Evolutionary conservation across 2,113 vertebrate genomes (phyloP).

Genomic region (Epinephelus lanceolatus): DNA sequence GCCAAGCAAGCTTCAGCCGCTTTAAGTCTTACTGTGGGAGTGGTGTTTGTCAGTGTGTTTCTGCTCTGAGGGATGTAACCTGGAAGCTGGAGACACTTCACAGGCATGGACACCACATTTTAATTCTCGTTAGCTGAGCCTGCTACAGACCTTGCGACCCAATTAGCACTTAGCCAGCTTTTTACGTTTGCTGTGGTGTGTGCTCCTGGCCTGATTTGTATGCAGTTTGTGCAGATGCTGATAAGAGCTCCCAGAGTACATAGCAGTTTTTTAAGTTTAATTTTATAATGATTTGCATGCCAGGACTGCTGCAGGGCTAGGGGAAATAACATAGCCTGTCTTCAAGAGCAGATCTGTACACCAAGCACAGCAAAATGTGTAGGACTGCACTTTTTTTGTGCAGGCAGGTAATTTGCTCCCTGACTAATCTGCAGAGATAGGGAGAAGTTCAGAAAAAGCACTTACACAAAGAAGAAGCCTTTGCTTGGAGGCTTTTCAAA

Average conservation of each 20-base stretch:
- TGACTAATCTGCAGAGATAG: constrained; percentile 83
- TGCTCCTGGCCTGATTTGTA: constrained; percentile 82
- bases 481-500: constrained; percentile 69
- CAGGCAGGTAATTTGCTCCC: constrained; percentile 81
- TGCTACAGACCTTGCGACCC: constrained; percentile 75
- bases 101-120: constrained; percentile 65
- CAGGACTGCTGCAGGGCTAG: constrained; percentile 68
- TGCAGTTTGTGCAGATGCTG: constrained; percentile 81
- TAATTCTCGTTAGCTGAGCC: constrained; percentile 75
- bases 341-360: constrained; percentile 82
- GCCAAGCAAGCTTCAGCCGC: not conserved
- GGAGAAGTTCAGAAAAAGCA: constrained; percentile 80
- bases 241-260: constrained; percentile 80
- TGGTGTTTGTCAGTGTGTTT: constrained; percentile 22
- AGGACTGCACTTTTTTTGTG: constrained; percentile 77
- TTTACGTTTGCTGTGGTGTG: constrained; percentile 72
- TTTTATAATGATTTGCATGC: constrained; percentile 84
- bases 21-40: not conserved
- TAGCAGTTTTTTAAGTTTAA: constrained; percentile 79
- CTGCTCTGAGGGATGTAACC: constrained; percentile 54
- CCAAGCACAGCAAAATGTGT: constrained; percentile 76
- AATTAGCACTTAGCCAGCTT: constrained; percentile 82
- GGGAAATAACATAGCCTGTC: constrained; percentile 79
- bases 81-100: constrained; percentile 66
- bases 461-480: constrained; percentile 72